These are phyloP conservation scores for Brenthis hecate DNA, from an alignment of 2,888 invertebrate species.

Conservation along the genomic window DNA sequence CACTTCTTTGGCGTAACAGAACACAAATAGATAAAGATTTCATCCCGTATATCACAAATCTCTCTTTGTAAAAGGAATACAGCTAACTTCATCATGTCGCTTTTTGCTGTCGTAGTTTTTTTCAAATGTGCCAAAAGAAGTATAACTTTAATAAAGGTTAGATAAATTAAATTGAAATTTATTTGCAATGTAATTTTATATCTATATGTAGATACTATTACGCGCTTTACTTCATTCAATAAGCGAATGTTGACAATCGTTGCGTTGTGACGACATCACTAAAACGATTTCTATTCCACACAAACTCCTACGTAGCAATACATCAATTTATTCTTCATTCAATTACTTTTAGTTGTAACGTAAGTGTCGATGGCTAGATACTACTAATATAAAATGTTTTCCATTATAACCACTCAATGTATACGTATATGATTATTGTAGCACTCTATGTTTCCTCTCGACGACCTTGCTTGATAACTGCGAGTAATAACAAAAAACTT, in stretches of 20 bases:
- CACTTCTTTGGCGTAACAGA: no score
- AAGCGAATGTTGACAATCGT: slow-evolving; percentile 59
- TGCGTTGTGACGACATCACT: slow-evolving; percentile 57
- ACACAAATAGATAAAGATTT: no score
- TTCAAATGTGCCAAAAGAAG: no score
- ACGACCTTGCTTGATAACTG: slow-evolving; percentile 53
- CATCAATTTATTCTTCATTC: slow-evolving; percentile 24
- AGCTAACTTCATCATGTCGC: no score
- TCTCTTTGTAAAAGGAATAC: no score
- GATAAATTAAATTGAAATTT: no score
- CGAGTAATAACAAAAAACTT: slow-evolving; percentile 54
- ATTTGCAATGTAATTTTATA: not conserved
- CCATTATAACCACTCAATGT: slow-evolving; percentile 30
- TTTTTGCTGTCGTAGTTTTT: no score
- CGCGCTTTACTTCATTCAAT: slow-evolving; percentile 39
- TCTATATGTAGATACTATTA: not conserved
- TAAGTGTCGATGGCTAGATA: slow-evolving; percentile 18
- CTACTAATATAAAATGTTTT: not conserved
- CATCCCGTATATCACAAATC: no score
- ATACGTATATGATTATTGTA: slow-evolving; percentile 36
- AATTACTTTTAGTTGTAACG: slow-evolving; percentile 2
- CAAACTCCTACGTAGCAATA: slow-evolving; percentile 40
- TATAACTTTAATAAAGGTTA: no score
- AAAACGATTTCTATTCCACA: slow-evolving; percentile 56
- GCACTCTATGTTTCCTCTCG: slow-evolving; percentile 32